A percentile compares a stretch with the other conserved stretches of the same genome.
Evolutionary conservation across 1,140 invertebrate species (phyloP).

Genomic region (Globodera rostochiensis): DNA sequence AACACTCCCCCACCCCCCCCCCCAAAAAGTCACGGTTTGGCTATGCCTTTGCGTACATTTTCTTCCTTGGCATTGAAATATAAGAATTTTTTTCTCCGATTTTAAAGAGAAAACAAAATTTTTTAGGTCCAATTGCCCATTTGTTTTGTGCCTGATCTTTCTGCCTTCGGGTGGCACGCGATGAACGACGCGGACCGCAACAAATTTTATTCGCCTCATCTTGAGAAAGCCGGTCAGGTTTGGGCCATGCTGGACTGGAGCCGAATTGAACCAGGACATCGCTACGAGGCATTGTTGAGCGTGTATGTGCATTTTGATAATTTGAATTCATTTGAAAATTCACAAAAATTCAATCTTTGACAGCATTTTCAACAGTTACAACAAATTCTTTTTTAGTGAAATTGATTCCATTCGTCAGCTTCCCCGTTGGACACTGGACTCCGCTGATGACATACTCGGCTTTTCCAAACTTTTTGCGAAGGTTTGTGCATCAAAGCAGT

Average conservation of each 20-base stretch:
- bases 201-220: background rate
- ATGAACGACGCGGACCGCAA: background rate
- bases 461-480: background rate
- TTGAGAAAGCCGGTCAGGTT: background rate
- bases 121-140: background rate
- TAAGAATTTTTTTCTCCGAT: too few relatives aligned
- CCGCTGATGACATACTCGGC: background rate
- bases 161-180: background rate
- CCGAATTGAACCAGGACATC: background rate
- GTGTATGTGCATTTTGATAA: background rate
- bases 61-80: too few relatives aligned
- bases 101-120: background rate
- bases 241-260: background rate
- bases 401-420: background rate
- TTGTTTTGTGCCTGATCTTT: background rate
- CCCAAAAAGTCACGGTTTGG: too few relatives aligned
- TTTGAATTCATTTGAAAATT: too few relatives aligned
- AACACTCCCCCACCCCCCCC: too few relatives aligned
- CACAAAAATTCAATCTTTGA: background rate
- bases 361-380: background rate
- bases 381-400: background rate
- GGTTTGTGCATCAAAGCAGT: background rate
- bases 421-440: background rate
- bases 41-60: too few relatives aligned
- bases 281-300: background rate